phyloP scores from a whole-genome alignment of 2,797 vertebrate species.

The Alectoris magna region DNA sequence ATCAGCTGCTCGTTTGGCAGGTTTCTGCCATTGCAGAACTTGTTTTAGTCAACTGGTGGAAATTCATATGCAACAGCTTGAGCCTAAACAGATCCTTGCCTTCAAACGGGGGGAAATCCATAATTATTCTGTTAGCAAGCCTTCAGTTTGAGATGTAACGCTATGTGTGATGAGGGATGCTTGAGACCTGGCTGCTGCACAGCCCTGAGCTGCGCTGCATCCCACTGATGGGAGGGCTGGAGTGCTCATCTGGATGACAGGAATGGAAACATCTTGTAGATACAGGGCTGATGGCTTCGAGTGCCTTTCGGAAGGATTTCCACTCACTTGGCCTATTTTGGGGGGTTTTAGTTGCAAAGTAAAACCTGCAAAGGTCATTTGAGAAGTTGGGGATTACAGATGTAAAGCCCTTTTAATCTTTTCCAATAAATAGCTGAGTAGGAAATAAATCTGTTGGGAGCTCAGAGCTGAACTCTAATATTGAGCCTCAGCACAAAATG shows the following conservation, averaged over 20 bases:
- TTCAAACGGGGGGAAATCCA: background rate
- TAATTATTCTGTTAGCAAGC: background rate
- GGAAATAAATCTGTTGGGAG: constrained; percentile 24
- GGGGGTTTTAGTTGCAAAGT: background rate
- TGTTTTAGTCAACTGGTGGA: background rate
- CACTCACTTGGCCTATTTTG: background rate
- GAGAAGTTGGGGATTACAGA: constrained; percentile 44
- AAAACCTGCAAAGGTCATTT: constrained; percentile 33
- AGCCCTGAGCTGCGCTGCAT: background rate
- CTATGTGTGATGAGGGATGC: background rate
- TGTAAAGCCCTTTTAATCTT: constrained; percentile 55
- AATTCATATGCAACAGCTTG: constrained; percentile 19
- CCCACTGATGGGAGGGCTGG: background rate
- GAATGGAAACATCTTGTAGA: accelerated
- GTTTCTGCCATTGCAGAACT: background rate
- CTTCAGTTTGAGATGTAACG: background rate
- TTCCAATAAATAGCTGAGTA: constrained; percentile 50
- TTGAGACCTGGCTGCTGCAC: background rate
- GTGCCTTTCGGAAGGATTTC: background rate
- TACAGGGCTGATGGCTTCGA: accelerated
- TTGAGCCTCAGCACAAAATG: background rate
- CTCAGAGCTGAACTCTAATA: background rate
- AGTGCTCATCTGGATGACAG: background rate
- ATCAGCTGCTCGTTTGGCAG: background rate
- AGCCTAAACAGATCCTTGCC: constrained; percentile 30